Conservation (phyloP, 1,140 invertebrate species). For the Galleria mellonella region DNA sequence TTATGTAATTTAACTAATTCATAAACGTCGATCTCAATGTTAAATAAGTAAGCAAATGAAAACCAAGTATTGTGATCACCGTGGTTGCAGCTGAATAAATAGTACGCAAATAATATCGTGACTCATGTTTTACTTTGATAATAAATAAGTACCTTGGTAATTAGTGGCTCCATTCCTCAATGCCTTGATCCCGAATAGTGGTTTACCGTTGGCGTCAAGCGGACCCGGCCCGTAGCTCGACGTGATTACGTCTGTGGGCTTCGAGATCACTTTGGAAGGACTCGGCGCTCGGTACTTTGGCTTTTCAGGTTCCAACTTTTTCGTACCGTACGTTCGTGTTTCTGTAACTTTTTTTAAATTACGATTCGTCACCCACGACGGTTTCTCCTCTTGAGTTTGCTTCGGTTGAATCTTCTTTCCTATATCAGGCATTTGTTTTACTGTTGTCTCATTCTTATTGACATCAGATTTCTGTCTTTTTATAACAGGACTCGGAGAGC, state of each 20-base stretch:
- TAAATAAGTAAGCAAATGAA: too few relatives aligned
- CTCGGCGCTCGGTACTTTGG: conserved; percentile 49
- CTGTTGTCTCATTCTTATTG: conserved; percentile 45
- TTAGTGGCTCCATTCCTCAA: conserved; percentile 77
- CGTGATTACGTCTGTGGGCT: conserved; percentile 78
- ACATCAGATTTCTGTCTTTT: conserved; percentile 23
- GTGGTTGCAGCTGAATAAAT: too few relatives aligned
- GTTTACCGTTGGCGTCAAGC: conserved; percentile 84
- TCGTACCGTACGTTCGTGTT: conserved; percentile 52
- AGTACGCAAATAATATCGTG: too few relatives aligned
- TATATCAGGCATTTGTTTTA: conserved; percentile 42
- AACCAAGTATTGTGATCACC: too few relatives aligned
- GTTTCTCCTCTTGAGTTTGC: conserved; percentile 56
- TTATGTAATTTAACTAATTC: too few relatives aligned
- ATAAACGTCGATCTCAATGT: too few relatives aligned
- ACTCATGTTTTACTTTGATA: conserved; percentile 7
- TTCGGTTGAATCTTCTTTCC: conserved; percentile 51
- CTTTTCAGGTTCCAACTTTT: conserved; percentile 64
- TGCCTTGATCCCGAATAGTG: conserved; percentile 84
- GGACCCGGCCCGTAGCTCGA: conserved; percentile 89
- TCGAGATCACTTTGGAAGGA: conserved; percentile 53
- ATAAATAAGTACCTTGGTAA: conserved; percentile 62
- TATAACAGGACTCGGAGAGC: conserved; percentile 43
- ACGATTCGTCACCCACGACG: conserved; percentile 76
- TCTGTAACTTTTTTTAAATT: conserved; percentile 68